Percentiles rank a stretch among this genome's conserved stretches.
phyloP scores from a whole-genome alignment of 2,888 invertebrate genomes.

The Thecophora atra region DNA sequence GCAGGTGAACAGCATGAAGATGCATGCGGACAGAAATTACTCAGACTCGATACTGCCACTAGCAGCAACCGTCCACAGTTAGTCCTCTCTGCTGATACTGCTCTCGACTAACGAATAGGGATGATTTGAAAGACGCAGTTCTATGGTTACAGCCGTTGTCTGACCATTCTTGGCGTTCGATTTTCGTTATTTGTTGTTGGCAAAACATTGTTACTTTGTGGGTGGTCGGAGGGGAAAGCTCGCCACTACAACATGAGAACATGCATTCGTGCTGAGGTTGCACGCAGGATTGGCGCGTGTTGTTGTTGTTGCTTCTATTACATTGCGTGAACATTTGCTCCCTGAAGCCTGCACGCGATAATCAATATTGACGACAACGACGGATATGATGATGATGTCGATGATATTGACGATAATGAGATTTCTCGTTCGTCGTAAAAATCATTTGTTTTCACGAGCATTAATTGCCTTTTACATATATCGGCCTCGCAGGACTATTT shows the following conservation, averaged over 20 bases:
- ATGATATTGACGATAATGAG: background rate
- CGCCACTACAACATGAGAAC: background rate
- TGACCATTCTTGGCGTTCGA: too few species aligned
- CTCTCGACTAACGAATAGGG: too few species aligned
- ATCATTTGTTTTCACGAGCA: background rate
- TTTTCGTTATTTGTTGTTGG: too few species aligned
- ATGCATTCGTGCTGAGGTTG: conserved; percentile 29
- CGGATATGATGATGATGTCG: background rate
- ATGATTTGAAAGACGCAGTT: too few species aligned
- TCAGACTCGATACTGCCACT: background rate
- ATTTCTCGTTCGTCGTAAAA: background rate
- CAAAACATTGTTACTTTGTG: too few species aligned
- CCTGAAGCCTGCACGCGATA: background rate
- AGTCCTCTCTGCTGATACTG: background rate
- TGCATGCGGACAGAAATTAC: conserved; percentile 23
- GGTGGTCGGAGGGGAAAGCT: background rate
- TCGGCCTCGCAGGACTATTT: background rate
- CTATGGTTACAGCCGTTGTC: too few species aligned
- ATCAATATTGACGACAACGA: conserved; percentile 4
- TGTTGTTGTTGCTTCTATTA: too few species aligned
- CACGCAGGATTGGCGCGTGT: conserved; percentile 28
- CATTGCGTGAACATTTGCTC: too few species aligned
- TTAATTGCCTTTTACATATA: conserved; percentile 9
- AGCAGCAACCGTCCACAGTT: background rate
- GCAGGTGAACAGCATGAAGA: conserved; percentile 3